Conservation (phyloP, 2,797 vertebrate genomes). For the Carduelis carduelis region DNA sequence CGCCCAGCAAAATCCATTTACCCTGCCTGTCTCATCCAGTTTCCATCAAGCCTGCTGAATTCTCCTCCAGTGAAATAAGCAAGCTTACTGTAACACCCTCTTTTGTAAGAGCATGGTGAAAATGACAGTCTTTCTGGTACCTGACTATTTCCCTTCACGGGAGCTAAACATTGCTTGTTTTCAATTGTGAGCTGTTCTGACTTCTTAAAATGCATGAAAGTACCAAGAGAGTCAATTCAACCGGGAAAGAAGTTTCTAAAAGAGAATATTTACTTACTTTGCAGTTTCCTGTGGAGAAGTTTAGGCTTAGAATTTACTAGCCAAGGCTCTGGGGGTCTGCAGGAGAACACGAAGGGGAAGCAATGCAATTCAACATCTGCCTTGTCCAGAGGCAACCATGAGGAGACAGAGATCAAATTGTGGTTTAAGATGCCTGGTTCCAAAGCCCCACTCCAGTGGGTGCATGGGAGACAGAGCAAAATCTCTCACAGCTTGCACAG, state of each 20-base stretch:
- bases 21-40: slow-evolving; percentile 55
- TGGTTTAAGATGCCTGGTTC: background rate
- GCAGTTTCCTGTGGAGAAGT: background rate
- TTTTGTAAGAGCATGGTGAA: slow-evolving; percentile 38
- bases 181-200: slow-evolving; percentile 27
- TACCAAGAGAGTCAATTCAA: slow-evolving; percentile 24
- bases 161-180: slow-evolving; percentile 55
- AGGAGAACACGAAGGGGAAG: background rate
- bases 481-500: background rate
- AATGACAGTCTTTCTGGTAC: slow-evolving; percentile 60
- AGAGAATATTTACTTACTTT: slow-evolving; percentile 25
- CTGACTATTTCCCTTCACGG: slow-evolving; percentile 52
- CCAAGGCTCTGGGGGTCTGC: background rate
- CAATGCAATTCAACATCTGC: background rate
- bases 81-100: slow-evolving; percentile 67
- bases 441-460: background rate
- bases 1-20: slow-evolving; percentile 63
- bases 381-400: background rate
- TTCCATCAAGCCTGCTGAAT: slow-evolving; percentile 56
- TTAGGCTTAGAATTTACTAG: background rate
- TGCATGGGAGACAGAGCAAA: background rate
- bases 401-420: background rate
- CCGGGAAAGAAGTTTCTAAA: background rate
- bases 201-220: slow-evolving; percentile 59
- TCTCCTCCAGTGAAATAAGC: slow-evolving; percentile 58